A percentile compares a stretch with the other conserved stretches of the same genome.
These are phyloP conservation scores for Drosophila ohnishii DNA, from an alignment of 1,140 invertebrate species.

Conservation along the genomic window DNA sequence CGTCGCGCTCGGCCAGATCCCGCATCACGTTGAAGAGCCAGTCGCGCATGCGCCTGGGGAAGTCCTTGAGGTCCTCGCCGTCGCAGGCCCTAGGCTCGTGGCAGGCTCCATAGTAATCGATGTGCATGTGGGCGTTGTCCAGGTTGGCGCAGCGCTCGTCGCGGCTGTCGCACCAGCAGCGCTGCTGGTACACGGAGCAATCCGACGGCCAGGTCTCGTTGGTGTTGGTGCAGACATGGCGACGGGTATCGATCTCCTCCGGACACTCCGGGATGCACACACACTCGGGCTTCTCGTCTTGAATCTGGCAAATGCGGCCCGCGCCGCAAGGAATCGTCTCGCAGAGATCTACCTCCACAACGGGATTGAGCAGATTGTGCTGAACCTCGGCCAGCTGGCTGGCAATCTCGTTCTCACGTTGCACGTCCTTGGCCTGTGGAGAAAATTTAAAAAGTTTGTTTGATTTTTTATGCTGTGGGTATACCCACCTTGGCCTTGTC, in stretches of 20 bases:
- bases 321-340: slow-evolving; percentile 93
- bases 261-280: slow-evolving; percentile 93
- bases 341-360: slow-evolving; percentile 88
- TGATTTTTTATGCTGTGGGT: accelerated
- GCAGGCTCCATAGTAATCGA: slow-evolving; percentile 95
- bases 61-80: slow-evolving; percentile 93
- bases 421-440: slow-evolving; percentile 68
- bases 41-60: slow-evolving; percentile 96
- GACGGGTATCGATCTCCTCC: slow-evolving; percentile 89
- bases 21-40: slow-evolving; percentile 98
- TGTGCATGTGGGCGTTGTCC: slow-evolving; percentile 93
- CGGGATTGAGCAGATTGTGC: slow-evolving; percentile 67
- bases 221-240: slow-evolving; percentile 95
- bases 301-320: slow-evolving; percentile 92
- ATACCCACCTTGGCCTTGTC: slow-evolving; percentile 68
- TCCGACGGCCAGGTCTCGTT: slow-evolving; percentile 97
- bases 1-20: slow-evolving; percentile 94
- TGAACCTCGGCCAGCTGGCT: slow-evolving; percentile 60
- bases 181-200: slow-evolving; percentile 94
- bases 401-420: slow-evolving; percentile 78
- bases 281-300: slow-evolving; percentile 90
- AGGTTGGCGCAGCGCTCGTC: slow-evolving; percentile 89
- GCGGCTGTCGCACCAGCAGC: slow-evolving; percentile 92
- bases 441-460: background rate
- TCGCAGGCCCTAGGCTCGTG: slow-evolving; percentile 90